Percentiles rank a stretch among this genome's conserved stretches.
These are phyloP conservation scores for Carcina quercana DNA, from an alignment of 2,888 invertebrate genomes.

Conservation along the genomic window DNA sequence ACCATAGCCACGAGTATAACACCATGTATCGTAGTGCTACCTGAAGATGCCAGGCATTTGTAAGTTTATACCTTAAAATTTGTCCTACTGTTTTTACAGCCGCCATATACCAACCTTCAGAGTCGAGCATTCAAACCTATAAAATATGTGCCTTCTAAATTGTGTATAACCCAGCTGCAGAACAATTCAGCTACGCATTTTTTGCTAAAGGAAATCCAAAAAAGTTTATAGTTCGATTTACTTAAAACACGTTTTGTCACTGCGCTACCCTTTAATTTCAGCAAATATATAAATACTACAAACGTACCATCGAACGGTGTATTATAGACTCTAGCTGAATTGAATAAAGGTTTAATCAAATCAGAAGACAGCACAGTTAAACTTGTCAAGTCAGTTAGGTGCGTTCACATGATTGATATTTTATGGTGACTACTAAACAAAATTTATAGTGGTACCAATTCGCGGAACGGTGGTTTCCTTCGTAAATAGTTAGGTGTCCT, in stretches of 20 bases:
- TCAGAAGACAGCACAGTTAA: slow-evolving; percentile 7
- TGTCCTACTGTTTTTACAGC: slow-evolving; percentile 58
- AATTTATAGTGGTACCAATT: slow-evolving; percentile 57
- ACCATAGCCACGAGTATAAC: too few relatives aligned
- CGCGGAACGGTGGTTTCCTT: slow-evolving; percentile 54
- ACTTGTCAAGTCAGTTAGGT: slow-evolving; percentile 23
- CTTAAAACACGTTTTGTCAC: slow-evolving; percentile 41
- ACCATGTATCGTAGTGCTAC: too few relatives aligned
- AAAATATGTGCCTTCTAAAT: slow-evolving; percentile 23
- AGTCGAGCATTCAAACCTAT: slow-evolving; percentile 42
- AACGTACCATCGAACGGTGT: too few relatives aligned
- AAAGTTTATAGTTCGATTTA: slow-evolving; percentile 44
- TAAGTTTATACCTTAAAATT: slow-evolving; percentile 33
- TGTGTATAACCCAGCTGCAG: slow-evolving; percentile 29
- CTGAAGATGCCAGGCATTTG: too few relatives aligned
- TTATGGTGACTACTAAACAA: slow-evolving; percentile 43
- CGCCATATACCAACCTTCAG: slow-evolving; percentile 34
- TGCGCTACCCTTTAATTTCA: slow-evolving; percentile 35
- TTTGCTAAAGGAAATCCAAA: slow-evolving; percentile 32
- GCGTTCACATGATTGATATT: slow-evolving; percentile 51
- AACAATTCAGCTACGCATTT: slow-evolving; percentile 36
- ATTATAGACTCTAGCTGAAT: too few relatives aligned
- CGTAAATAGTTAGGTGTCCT: slow-evolving; percentile 37
- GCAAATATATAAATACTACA: slow-evolving; percentile 4
- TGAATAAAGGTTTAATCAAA: too few relatives aligned